phyloP scores from a whole-genome alignment of 53 echinoderm and acorn worm genomes.

The Pentamera pediparva region DNA sequence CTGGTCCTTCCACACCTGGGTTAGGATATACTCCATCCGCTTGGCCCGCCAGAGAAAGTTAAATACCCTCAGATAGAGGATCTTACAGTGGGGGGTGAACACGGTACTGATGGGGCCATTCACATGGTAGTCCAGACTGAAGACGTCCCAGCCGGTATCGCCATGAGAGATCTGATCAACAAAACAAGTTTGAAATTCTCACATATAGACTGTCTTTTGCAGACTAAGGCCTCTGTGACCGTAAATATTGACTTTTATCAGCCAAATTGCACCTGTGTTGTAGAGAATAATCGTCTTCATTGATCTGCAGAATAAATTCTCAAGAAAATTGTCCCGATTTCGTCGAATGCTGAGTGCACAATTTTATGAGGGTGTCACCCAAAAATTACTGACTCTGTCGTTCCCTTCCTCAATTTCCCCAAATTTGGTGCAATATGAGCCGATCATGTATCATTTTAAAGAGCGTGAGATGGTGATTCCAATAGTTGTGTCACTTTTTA shows the following conservation, averaged over 20 bases:
- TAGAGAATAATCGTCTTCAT: background rate
- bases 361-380: too few relatives aligned
- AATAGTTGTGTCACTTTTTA: too few relatives aligned
- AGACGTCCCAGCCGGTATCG: constrained; percentile 97
- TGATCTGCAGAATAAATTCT: background rate
- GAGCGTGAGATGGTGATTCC: too few relatives aligned
- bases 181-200: background rate
- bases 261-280: background rate
- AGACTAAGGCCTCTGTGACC: too few relatives aligned
- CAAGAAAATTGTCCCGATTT: too few relatives aligned
- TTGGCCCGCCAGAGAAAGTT: constrained; percentile 99
- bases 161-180: constrained; percentile 76
- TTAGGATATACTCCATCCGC: constrained; percentile 93
- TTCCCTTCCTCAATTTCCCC: background rate
- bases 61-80: constrained; percentile 88
- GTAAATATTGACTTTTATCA: too few relatives aligned
- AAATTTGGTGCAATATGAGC: background rate
- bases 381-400: too few relatives aligned
- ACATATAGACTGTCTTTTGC: background rate
- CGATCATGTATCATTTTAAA: background rate
- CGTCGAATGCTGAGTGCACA: too few relatives aligned
- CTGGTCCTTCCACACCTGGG: constrained; percentile 81
- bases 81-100: constrained; percentile 82
- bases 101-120: constrained; percentile 95
- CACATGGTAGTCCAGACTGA: constrained; percentile 96